These are phyloP conservation scores for Maccullochella peelii DNA, from an alignment of 2,113 vertebrate species.

Conservation along the genomic window DNA sequence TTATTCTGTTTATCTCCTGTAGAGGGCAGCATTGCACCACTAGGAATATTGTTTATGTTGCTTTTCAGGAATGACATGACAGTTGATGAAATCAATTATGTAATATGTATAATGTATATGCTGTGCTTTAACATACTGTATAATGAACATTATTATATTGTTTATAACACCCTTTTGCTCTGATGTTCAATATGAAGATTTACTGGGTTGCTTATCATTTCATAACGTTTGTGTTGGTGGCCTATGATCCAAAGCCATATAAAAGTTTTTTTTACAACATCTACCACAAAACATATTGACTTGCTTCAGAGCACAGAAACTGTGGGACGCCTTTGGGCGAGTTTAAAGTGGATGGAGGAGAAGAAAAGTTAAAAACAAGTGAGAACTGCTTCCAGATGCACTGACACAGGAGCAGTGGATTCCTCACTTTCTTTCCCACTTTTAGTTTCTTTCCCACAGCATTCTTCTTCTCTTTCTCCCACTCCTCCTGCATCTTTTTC, in stretches of 20 bases:
- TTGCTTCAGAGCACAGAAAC: neutral
- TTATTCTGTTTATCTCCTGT: conserved; percentile 30
- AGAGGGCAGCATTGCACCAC: conserved; percentile 53
- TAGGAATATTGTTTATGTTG: neutral
- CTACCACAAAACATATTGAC: conserved; percentile 8
- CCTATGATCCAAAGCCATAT: neutral
- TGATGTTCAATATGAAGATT: neutral
- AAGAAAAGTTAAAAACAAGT: conserved; percentile 50
- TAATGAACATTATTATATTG: neutral
- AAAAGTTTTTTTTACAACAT: neutral
- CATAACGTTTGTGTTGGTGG: neutral
- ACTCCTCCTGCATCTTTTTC: neutral
- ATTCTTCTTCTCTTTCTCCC: neutral
- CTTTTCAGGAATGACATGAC: neutral
- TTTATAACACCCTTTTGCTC: neutral
- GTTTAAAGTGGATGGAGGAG: conserved; percentile 9
- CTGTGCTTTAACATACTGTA: neutral
- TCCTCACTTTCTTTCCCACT: conserved; percentile 20
- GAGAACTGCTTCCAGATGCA: conserved; percentile 77
- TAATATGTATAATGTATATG: neutral
- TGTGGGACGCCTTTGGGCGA: neutral
- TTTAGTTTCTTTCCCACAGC: neutral
- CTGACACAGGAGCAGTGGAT: neutral
- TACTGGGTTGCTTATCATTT: rapidly evolving
- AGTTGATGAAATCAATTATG: neutral